These are phyloP conservation scores for Adineta ricciae DNA, from an alignment of 2,888 invertebrate genomes.

Conservation along the genomic window DNA sequence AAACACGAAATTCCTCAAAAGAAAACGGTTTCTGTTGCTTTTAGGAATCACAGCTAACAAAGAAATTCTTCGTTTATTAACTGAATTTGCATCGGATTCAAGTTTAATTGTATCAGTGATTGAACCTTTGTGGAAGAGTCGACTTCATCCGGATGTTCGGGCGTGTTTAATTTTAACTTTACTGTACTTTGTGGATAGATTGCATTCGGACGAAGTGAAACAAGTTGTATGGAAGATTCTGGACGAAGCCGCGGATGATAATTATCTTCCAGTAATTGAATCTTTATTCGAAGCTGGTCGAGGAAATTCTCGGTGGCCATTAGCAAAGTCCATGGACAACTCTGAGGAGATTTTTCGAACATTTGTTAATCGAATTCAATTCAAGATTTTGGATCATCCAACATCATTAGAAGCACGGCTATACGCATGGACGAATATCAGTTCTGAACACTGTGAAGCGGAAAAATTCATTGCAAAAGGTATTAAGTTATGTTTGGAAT, in stretches of 20 bases:
- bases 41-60: background rate
- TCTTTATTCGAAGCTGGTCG: background rate
- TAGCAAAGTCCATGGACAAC: background rate
- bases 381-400: background rate
- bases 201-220: background rate
- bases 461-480: background rate
- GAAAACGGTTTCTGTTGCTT: too few relatives aligned
- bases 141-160: background rate
- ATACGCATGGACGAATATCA: background rate
- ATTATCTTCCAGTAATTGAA: background rate
- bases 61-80: conserved; percentile 17
- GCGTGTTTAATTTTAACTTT: background rate
- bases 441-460: background rate
- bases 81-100: background rate
- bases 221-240: background rate
- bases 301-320: background rate
- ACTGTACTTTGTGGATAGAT: background rate
- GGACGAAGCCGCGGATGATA: background rate
- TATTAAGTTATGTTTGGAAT: background rate
- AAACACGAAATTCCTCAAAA: background rate
- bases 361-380: background rate
- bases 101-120: background rate
- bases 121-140: background rate
- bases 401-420: background rate
- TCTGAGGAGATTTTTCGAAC: too few relatives aligned